A percentile compares a stretch with the other conserved stretches of the same genome.
These are phyloP conservation scores for Cryptus viduatorius DNA, from an alignment of 2,888 invertebrate genomes.

Conservation along the genomic window DNA sequence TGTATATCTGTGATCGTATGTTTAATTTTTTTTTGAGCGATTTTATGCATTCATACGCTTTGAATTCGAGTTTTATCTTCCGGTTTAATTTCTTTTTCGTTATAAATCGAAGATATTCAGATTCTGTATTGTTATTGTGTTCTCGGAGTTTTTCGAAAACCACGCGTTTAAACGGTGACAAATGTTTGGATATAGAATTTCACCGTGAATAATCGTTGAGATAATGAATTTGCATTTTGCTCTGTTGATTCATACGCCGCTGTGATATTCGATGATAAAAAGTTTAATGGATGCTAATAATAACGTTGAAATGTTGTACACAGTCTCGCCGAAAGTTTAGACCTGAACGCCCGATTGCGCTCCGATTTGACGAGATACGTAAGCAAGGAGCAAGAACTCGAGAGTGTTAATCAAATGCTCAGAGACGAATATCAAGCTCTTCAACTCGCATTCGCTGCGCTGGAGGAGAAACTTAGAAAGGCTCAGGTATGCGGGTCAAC, in stretches of 20 bases:
- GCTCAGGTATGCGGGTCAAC: conserved; percentile 87
- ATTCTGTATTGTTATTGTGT: neutral
- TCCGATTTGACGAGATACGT: conserved; percentile 91
- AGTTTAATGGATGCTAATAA: neutral
- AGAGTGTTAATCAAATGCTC: conserved; percentile 94
- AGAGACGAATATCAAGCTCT: conserved; percentile 98
- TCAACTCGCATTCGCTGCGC: conserved; percentile 94
- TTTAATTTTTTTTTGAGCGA: too few species aligned
- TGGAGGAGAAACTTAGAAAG: conserved; percentile 95
- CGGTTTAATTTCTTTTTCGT: neutral
- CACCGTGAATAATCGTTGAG: neutral
- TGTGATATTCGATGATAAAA: neutral
- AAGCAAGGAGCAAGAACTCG: conserved; percentile 90
- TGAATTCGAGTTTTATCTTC: neutral
- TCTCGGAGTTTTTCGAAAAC: neutral
- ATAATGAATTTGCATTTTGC: neutral
- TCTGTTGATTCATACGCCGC: neutral
- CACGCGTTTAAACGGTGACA: neutral
- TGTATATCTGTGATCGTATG: too few species aligned
- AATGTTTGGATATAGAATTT: neutral
- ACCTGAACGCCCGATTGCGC: conserved; percentile 88
- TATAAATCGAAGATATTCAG: neutral
- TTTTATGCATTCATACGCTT: too few species aligned
- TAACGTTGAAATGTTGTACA: conserved; percentile 61
- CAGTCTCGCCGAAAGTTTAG: conserved; percentile 90